Percentiles rank a stretch among this genome's conserved stretches.
phyloP scores from a whole-genome alignment of 1,140 invertebrate species.

The Belonocnema kinseyi region DNA sequence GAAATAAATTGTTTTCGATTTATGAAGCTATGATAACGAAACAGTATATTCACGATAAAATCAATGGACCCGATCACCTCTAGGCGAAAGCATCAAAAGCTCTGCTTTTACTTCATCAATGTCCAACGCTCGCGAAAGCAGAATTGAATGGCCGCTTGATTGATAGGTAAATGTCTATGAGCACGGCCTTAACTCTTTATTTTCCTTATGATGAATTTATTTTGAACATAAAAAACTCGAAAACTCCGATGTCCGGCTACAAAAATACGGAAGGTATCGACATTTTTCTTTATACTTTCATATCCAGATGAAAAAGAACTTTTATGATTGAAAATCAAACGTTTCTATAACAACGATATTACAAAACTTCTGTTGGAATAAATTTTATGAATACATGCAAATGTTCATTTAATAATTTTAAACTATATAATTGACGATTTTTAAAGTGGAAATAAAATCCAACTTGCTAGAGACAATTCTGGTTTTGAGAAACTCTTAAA shows the following conservation, averaged over 20 bases:
- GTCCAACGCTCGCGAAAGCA: constrained; percentile 14
- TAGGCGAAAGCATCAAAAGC: constrained; percentile 21
- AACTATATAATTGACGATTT: too few relatives aligned
- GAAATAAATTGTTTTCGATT: not conserved
- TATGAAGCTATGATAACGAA: not conserved
- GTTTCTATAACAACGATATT: too few relatives aligned
- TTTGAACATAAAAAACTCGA: not conserved
- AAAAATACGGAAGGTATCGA: not conserved
- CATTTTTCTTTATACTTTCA: not conserved
- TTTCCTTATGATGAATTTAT: constrained; percentile 12
- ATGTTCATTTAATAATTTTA: too few relatives aligned
- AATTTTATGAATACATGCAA: too few relatives aligned
- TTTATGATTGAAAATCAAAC: too few relatives aligned
- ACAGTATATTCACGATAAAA: not conserved
- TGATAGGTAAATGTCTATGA: not conserved
- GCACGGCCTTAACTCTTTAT: constrained; percentile 12
- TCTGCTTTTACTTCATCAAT: constrained; percentile 28
- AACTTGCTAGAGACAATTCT: not conserved
- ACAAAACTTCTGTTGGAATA: too few relatives aligned
- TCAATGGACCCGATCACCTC: constrained; percentile 5
- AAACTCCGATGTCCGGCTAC: not conserved
- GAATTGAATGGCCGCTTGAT: constrained; percentile 10
- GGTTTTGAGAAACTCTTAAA: not conserved
- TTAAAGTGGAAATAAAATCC: too few relatives aligned
- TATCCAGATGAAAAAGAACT: too few relatives aligned